phyloP scores from a whole-genome alignment of 2,797 vertebrate species.

The Kryptolebias ocellatus region DNA sequence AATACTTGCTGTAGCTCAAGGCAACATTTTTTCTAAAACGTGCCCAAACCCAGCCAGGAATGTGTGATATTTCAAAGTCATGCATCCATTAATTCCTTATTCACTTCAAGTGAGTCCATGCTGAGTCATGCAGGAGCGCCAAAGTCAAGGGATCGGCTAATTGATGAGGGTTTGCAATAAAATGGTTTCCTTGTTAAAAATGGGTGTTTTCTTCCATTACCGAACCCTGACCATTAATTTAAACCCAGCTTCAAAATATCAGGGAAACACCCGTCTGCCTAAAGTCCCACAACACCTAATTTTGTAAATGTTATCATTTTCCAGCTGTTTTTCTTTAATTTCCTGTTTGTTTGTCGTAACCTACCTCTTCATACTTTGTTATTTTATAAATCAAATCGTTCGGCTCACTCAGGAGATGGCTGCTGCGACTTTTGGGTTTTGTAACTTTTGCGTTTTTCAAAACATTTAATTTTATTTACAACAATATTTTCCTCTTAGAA shows the following conservation, averaged over 20 bases:
- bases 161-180: slow-evolving; percentile 12
- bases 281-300: too few relatives aligned
- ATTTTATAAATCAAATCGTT: too few relatives aligned
- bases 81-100: slow-evolving; percentile 46
- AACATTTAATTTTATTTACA: too few relatives aligned
- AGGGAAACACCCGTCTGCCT: too few relatives aligned
- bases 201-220: slow-evolving; percentile 26
- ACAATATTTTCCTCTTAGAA: too few relatives aligned
- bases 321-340: too few relatives aligned
- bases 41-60: slow-evolving; percentile 75
- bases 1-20: slow-evolving; percentile 41
- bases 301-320: too few relatives aligned
- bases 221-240: slow-evolving; percentile 4
- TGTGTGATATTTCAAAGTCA: slow-evolving; percentile 67
- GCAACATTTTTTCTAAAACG: slow-evolving; percentile 64
- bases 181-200: background rate
- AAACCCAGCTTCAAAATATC: background rate
- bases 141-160: slow-evolving; percentile 10
- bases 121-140: slow-evolving; percentile 58
- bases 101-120: slow-evolving; percentile 39
- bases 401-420: too few relatives aligned
- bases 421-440: too few relatives aligned
- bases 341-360: too few relatives aligned
- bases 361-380: too few relatives aligned
- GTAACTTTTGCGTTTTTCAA: too few relatives aligned